Evolutionary conservation across 2,113 vertebrate genomes (phyloP).

Genomic region (Hemiprocne comata): DNA sequence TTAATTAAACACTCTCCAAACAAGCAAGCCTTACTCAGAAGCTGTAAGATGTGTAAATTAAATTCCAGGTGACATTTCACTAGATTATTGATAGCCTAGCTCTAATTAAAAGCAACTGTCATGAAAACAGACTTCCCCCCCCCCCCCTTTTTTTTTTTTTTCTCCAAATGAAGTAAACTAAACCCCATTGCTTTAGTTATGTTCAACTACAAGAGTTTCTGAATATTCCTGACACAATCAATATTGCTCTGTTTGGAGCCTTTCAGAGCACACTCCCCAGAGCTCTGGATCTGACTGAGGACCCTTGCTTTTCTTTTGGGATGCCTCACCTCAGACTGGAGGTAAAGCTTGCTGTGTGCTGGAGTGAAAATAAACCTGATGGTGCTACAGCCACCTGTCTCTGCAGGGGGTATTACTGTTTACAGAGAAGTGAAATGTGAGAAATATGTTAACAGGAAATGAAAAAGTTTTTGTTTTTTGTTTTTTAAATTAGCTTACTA

Average conservation of each 20-base stretch:
- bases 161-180: background rate
- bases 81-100: background rate
- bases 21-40: background rate
- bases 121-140: background rate
- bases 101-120: background rate
- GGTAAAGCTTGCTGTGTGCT: background rate
- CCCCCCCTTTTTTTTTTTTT: too few relatives aligned
- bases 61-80: background rate
- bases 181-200: background rate
- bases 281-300: background rate
- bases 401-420: background rate
- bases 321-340: background rate
- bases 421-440: background rate
- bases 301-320: background rate
- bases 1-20: background rate
- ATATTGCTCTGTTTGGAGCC: fast-evolving
- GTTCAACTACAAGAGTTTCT: background rate
- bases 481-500: background rate
- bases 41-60: background rate
- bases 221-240: background rate
- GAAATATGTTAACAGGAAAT: background rate
- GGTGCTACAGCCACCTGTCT: background rate
- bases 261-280: background rate
- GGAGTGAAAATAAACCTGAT: background rate
- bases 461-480: background rate